Evolutionary conservation across 2,888 invertebrate species (phyloP).

Genomic region (Lapara coniferarum): DNA sequence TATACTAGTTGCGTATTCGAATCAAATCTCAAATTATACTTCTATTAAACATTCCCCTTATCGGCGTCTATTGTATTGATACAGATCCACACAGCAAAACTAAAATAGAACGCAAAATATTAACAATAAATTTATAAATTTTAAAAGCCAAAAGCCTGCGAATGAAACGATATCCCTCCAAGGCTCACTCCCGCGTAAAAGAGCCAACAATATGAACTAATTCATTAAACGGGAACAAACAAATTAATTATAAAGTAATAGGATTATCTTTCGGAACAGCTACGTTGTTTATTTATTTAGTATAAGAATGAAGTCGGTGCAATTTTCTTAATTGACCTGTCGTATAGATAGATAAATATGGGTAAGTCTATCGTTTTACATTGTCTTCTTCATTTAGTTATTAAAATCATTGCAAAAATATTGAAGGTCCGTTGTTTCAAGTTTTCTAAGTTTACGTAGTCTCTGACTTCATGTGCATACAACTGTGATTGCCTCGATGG

Average conservation of each 20-base stretch:
- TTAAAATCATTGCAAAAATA: no score
- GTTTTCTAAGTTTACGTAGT: no score
- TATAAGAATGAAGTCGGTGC: not conserved
- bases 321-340: conserved; percentile 5
- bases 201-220: conserved; percentile 41
- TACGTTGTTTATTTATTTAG: conserved; percentile 15
- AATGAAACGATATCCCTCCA: conserved; percentile 39
- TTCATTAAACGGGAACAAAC: conserved; percentile 41
- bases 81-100: not conserved
- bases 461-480: no score
- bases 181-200: conserved; percentile 36
- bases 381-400: no score
- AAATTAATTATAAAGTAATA: conserved; percentile 42
- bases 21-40: no score
- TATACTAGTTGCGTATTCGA: no score
- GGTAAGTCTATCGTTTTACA: not conserved
- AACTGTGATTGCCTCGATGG: no score
- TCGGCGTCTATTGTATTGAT: no score
- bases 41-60: no score
- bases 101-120: not conserved
- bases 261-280: conserved; percentile 33
- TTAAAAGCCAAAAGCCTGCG: conserved; percentile 35
- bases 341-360: not conserved
- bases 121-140: conserved; percentile 12
- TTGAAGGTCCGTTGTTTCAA: no score